A percentile compares a stretch with the other conserved stretches of the same genome.
These are phyloP conservation scores for Mylabris phalerata DNA, from an alignment of 1,140 invertebrate genomes.

Conservation along the genomic window DNA sequence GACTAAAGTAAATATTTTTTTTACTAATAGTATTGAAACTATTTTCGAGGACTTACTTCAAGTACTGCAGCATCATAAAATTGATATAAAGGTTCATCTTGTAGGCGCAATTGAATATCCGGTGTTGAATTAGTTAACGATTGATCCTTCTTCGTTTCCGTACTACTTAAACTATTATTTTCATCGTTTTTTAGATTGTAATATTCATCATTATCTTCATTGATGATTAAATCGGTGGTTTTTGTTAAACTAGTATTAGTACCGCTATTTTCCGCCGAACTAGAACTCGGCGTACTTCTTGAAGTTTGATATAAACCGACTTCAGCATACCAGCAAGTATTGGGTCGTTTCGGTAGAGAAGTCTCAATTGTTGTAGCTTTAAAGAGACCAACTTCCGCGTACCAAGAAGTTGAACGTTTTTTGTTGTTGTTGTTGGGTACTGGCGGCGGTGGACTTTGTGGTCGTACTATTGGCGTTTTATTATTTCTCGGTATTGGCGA, in stretches of 20 bases:
- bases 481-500: slow-evolving; percentile 22
- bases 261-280: slow-evolving; percentile 36
- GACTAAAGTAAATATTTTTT: slow-evolving; percentile 43
- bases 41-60: slow-evolving; percentile 47
- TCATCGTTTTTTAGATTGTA: slow-evolving; percentile 33
- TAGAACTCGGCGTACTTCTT: slow-evolving; percentile 41
- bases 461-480: slow-evolving; percentile 28
- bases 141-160: slow-evolving; percentile 35
- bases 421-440: slow-evolving; percentile 18
- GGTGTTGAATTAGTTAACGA: slow-evolving; percentile 20
- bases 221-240: slow-evolving; percentile 4
- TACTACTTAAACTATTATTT: slow-evolving; percentile 31
- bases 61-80: slow-evolving; percentile 77
- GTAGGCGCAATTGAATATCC: slow-evolving; percentile 33
- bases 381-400: slow-evolving; percentile 48
- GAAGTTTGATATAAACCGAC: slow-evolving; percentile 54
- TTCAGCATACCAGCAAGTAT: slow-evolving; percentile 54
- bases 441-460: slow-evolving; percentile 38
- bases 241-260: slow-evolving; percentile 19
- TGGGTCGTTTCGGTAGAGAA: slow-evolving; percentile 25
- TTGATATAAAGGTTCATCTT: slow-evolving; percentile 82
- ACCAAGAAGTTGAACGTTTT: slow-evolving; percentile 43
- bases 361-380: slow-evolving; percentile 26
- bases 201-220: slow-evolving; percentile 24
- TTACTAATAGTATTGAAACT: too few relatives aligned